Conservation (phyloP, 1,140 invertebrate genomes). For the Drosophila pallidifrons region DNA sequence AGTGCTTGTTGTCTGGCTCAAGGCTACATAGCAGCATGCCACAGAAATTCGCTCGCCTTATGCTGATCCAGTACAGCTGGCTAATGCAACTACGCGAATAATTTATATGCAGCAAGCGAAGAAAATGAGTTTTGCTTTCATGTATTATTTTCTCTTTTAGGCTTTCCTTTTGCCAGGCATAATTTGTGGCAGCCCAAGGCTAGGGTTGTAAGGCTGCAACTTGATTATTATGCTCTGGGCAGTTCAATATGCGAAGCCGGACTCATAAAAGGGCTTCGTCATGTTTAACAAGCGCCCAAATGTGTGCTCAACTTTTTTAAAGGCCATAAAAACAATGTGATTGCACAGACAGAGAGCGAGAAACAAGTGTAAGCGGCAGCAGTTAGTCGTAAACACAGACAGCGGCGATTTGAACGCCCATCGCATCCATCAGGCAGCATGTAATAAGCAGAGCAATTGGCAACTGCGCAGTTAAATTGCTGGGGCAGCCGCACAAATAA, state of each 20-base stretch:
- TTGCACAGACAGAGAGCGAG: background rate
- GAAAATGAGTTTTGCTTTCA: conserved; percentile 39
- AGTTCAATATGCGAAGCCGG: conserved; percentile 38
- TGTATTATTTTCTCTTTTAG: background rate
- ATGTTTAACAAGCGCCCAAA: conserved; percentile 55
- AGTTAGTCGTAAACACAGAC: conserved; percentile 43
- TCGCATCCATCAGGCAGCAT: conserved; percentile 10
- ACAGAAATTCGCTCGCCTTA: background rate
- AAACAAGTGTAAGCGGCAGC: conserved; percentile 51
- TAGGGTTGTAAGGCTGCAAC: background rate
- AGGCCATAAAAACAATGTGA: conserved; percentile 47
- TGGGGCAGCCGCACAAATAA: conserved; percentile 47
- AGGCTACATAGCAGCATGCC: background rate
- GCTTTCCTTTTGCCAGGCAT: conserved; percentile 33
- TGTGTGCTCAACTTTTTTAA: conserved; percentile 60
- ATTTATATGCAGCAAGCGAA: conserved; percentile 65
- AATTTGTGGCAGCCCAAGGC: conserved; percentile 29
- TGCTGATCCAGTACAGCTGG: conserved; percentile 13
- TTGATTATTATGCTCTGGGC: conserved; percentile 27
- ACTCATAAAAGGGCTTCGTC: conserved; percentile 42
- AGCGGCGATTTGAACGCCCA: conserved; percentile 27
- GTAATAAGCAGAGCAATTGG: conserved; percentile 28
- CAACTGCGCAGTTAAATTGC: conserved; percentile 42
- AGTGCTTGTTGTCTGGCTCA: background rate
- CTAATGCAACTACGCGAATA: conserved; percentile 38